Conservation (phyloP, 2,888 invertebrate genomes). For the Ormyrus thymus region DNA sequence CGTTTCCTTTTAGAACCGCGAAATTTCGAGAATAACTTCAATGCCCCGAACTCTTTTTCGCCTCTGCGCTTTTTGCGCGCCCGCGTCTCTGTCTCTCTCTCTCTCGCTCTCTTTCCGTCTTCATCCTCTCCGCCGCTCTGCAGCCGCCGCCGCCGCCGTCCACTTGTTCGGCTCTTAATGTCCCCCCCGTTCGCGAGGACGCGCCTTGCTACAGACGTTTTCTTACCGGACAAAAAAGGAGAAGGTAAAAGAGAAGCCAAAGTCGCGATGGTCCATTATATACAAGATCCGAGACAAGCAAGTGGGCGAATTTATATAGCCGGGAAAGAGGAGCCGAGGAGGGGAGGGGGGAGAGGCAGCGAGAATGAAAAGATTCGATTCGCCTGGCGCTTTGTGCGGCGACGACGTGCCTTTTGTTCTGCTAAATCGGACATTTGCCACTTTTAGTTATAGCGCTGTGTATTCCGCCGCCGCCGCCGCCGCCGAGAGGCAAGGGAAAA, state of each 20-base stretch:
- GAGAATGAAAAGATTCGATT: conserved; percentile 49
- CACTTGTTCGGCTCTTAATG: conserved; percentile 50
- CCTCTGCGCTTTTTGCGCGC: background rate
- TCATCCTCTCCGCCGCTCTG: conserved; percentile 41
- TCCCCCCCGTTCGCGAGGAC: conserved; percentile 22
- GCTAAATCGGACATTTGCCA: conserved; percentile 54
- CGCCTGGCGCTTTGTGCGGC: conserved; percentile 37
- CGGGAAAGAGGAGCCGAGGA: background rate
- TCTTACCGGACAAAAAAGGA: conserved; percentile 6
- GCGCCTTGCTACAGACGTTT: conserved; percentile 27
- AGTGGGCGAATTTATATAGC: conserved; percentile 29
- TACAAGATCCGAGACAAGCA: background rate
- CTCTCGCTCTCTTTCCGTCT: conserved; percentile 33
- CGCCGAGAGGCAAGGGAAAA: background rate
- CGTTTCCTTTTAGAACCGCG: conserved; percentile 4
- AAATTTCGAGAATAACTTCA: conserved; percentile 43
- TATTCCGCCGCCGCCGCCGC: background rate
- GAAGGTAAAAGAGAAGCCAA: conserved; percentile 21
- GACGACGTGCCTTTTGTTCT: conserved; percentile 50
- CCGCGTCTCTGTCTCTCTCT: conserved; percentile 12
- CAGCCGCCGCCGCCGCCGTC: conserved; percentile 38
- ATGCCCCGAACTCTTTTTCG: conserved; percentile 5
- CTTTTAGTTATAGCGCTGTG: conserved; percentile 41
- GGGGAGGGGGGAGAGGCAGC: conserved; percentile 57
- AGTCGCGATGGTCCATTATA: conserved; percentile 44